Base-by-base conservation (phyloP, 2,113 vertebrate species). In the Chunga burmeisteri region DNA sequence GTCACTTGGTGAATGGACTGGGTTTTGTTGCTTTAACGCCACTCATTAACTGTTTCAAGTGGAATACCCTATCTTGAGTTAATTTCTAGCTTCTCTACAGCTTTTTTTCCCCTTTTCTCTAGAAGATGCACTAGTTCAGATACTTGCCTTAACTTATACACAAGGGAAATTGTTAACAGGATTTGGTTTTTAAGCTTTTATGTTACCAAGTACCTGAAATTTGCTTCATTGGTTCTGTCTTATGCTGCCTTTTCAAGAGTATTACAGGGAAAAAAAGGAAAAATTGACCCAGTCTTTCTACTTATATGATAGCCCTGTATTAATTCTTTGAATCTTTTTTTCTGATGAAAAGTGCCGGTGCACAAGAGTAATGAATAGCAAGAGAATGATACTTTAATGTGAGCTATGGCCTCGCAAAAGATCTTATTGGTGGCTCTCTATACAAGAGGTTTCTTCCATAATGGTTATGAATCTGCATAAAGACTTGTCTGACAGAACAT, bases 121-220 rank as follows among this genome's bases (percentile, higher is more conserved):
- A 46, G 42, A 27, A 1, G 0, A n/a, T 50, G 3, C 0, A 0
- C 14, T 46, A 11, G 12, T 75, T 88, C 42, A 75, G 10, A 13
- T 59, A 25, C 25, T 73, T 83, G 14, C 29, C 44, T 81, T 81
- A 38, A 30, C 3, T 72, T 74, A 22, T 3, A 34, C 4, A 18
- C 7, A n/a, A 22, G 16, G 8, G 74, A 78, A 84, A 67, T 10
- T 49, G 14, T 58, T 49, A n/a, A 32, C 4, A 40, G 5, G n/a
- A 16, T 63, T 79, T 63, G 1, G 0, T 59, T 71, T 53, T 75
- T 32, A 78, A 67, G 7, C 7, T 65, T 82, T 80, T 50, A 7
- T 46, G 5, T 63, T 68, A 62, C 25, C 6, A 40, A 36, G 21
- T 20, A 42, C 4, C 19, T 58, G 42, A 80, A 56, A 68, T 36